A percentile compares a stretch with the other conserved stretches of the same genome.
phyloP scores from a whole-genome alignment of 2,113 vertebrate species.

The Dipodomys ordii region DNA sequence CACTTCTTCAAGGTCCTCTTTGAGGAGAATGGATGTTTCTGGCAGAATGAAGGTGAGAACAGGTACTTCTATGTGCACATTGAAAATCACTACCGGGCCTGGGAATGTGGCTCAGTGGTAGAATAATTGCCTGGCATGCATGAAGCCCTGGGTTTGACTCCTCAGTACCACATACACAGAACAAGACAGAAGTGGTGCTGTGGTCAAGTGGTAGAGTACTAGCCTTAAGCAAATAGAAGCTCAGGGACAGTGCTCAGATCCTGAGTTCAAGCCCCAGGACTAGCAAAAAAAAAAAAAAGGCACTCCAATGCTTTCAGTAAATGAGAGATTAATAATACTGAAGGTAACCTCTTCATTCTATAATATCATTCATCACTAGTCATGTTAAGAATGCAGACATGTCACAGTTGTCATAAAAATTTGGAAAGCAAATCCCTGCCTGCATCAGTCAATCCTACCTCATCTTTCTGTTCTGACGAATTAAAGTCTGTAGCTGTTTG shows the following conservation, averaged over 20 bases:
- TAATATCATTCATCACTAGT: conserved; percentile 4
- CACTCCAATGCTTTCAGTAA: background rate
- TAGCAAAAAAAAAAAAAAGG: no score
- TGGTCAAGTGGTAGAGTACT: no score
- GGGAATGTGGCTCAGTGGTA: no score
- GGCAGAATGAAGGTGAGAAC: background rate
- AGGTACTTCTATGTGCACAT: background rate
- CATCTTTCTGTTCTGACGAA: background rate
- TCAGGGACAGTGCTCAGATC: no score
- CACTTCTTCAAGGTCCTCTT: conserved; percentile 27
- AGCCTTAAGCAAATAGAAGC: no score
- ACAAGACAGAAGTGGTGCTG: no score
- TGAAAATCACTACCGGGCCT: background rate
- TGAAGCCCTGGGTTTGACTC: no score
- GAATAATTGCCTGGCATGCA: no score
- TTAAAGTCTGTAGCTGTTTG: background rate
- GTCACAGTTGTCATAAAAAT: background rate
- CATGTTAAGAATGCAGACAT: background rate
- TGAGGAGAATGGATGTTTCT: conserved; percentile 24
- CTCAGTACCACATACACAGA: no score
- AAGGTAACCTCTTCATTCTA: background rate
- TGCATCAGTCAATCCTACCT: background rate
- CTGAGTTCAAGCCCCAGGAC: no score
- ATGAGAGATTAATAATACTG: background rate
- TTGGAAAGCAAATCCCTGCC: background rate